phyloP scores from a whole-genome alignment of 2,113 vertebrate species.

The Amphilophus citrinellus region DNA sequence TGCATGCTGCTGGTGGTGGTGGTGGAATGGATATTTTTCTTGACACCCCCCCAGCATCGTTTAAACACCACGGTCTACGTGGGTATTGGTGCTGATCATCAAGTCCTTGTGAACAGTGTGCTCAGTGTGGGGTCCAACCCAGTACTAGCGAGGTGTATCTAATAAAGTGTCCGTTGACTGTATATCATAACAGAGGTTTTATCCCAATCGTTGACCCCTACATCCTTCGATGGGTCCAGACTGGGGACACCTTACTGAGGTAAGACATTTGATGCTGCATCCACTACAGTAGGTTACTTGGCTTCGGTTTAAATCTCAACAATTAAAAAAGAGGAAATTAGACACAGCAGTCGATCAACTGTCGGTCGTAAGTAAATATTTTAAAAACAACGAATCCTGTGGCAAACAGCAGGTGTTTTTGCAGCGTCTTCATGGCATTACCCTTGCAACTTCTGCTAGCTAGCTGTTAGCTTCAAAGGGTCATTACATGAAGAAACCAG shows the following conservation, averaged over 20 bases:
- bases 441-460: not conserved
- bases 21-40: not conserved
- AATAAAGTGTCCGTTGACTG: not conserved
- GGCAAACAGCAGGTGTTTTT: not conserved
- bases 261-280: not conserved
- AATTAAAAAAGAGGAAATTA: not conserved
- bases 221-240: not conserved
- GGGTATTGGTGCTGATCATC: not conserved
- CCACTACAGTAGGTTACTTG: not conserved
- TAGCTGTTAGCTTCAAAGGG: conserved; percentile 32
- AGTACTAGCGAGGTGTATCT: not conserved
- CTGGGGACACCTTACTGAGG: not conserved
- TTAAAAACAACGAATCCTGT: not conserved
- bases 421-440: not conserved
- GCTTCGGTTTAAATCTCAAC: not conserved
- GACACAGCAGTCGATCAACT: not conserved
- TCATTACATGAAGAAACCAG: not conserved
- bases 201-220: not conserved
- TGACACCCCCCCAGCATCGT: not conserved
- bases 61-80: not conserved
- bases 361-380: not conserved
- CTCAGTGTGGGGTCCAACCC: not conserved
- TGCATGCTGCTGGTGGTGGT: not conserved
- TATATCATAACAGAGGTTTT: not conserved
- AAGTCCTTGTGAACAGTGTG: not conserved